Base-by-base conservation (phyloP, 2,113 vertebrate genomes). In the Macroglossus sobrinus region DNA sequence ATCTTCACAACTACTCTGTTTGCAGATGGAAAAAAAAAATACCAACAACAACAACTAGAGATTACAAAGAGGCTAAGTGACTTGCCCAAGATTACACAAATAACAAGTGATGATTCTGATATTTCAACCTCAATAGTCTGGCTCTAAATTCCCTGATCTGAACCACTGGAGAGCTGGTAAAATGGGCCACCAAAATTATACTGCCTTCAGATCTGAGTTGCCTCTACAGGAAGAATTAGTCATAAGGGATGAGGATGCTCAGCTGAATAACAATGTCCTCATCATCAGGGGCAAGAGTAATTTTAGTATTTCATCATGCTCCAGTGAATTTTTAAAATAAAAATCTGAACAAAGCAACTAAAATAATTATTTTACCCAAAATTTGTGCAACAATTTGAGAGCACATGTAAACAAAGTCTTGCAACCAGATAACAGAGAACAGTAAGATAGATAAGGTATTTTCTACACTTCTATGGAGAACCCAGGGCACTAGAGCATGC, bases 361-460 rank as follows among this genome's bases (percentile, higher is more conserved):
- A 89, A 89, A 57, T n/a, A 71, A 61, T 24, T 93, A 19, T 66
- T 69, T 75, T 72, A 55, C 4, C 35, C 63, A 63, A 92, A 88
- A 28, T 74, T 14, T 79, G 21, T 63, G 22, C 50, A 74, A 38
- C 33, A 93, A 81, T 35, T 63, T 24, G 10, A 82, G 24, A 57
- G 19, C 35, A 50, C 24, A 11, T 24, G 18, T 74, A 85, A 72
- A 78, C 24, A 28, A 75, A 87, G 8, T 7, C 69, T 93, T 81
- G 8, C 7, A 4, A 35, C 33, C 7, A 82, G 79, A 64, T 78
- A 40, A 55, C 13, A 30, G 9, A 75, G 89, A 81, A 24, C 13
- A 0, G 5, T 21, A 26, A 10, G 9, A 1, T 47, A 33, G 7
- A 28, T 43, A 28, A 57, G 2, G 14, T 14, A 0, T 2, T n/a